phyloP scores from a whole-genome alignment of 2,888 invertebrate species.

The Netelia melanura region DNA sequence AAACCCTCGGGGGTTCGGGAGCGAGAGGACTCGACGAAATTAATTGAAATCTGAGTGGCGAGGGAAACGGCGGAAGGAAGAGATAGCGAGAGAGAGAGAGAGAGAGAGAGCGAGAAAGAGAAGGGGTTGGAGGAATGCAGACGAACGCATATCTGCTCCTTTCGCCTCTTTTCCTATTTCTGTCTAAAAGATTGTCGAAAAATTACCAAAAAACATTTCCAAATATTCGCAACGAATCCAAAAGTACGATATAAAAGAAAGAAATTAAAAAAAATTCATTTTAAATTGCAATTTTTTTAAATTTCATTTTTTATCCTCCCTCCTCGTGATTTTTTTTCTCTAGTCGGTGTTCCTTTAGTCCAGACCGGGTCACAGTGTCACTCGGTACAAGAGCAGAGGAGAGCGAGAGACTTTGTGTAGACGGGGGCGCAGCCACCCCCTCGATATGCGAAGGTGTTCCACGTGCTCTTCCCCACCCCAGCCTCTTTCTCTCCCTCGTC shows the following conservation, averaged over 20 bases:
- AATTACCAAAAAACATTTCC: not conserved
- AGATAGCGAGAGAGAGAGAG: slow-evolving; percentile 60
- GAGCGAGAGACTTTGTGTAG: slow-evolving; percentile 44
- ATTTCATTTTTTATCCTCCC: not conserved
- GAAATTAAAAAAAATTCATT: not conserved
- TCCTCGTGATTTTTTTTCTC: slow-evolving; percentile 2
- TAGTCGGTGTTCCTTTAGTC: slow-evolving; percentile 35
- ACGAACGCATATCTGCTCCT: slow-evolving; percentile 15
- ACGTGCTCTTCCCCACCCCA: slow-evolving; percentile 65
- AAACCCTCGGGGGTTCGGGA: slow-evolving; percentile 72
- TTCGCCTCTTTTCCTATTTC: not conserved
- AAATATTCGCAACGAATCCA: not conserved
- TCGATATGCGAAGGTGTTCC: slow-evolving; percentile 73
- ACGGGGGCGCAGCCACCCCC: slow-evolving; percentile 50
- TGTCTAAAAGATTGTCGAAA: not conserved
- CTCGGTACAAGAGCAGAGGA: slow-evolving; percentile 52
- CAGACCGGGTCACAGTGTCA: slow-evolving; percentile 63
- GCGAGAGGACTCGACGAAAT: slow-evolving; percentile 74
- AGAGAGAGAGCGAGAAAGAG: slow-evolving; percentile 11
- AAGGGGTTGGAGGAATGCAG: slow-evolving; percentile 18
- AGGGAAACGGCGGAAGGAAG: slow-evolving; percentile 71
- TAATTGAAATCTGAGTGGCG: slow-evolving; percentile 80
- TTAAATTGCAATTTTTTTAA: not conserved
- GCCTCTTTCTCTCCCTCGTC: slow-evolving; percentile 47
- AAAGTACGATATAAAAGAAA: not conserved